These are phyloP conservation scores for Onychomys arenicola DNA, from an alignment of 2,797 vertebrate genomes.

Conservation along the genomic window DNA sequence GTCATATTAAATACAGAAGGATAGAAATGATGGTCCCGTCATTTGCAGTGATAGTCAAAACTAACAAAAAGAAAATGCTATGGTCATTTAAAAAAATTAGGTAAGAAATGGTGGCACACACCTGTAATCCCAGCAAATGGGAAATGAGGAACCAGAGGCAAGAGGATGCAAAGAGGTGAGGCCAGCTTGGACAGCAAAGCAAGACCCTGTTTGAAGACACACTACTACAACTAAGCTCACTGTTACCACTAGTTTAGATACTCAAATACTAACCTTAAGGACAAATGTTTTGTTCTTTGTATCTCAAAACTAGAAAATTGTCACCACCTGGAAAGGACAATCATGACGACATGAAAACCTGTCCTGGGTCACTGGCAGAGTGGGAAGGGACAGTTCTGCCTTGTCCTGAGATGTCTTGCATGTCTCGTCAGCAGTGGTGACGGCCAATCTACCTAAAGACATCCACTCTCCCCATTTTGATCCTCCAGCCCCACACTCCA, in stretches of 20 bases:
- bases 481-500: background rate
- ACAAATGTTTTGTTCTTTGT: slow-evolving; percentile 33
- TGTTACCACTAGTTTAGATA: slow-evolving; percentile 12
- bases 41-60: slow-evolving; percentile 52
- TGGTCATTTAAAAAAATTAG: background rate
- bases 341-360: background rate
- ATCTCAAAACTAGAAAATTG: slow-evolving; percentile 30
- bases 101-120: background rate
- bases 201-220: background rate
- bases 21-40: slow-evolving; percentile 30
- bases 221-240: slow-evolving; percentile 38
- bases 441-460: slow-evolving; percentile 7
- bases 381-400: background rate
- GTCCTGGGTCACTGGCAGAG: background rate
- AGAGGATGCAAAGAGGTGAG: background rate
- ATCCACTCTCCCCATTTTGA: background rate
- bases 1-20: slow-evolving; percentile 56
- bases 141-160: background rate
- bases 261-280: slow-evolving; percentile 38
- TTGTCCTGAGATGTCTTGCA: background rate
- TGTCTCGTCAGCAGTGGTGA: background rate
- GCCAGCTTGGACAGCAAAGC: background rate
- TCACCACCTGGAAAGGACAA: background rate
- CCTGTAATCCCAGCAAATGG: background rate
- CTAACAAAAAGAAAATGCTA: background rate